Base-by-base conservation (phyloP, 1,140 invertebrate species). In the Dendroctonus ponderosae region DNA sequence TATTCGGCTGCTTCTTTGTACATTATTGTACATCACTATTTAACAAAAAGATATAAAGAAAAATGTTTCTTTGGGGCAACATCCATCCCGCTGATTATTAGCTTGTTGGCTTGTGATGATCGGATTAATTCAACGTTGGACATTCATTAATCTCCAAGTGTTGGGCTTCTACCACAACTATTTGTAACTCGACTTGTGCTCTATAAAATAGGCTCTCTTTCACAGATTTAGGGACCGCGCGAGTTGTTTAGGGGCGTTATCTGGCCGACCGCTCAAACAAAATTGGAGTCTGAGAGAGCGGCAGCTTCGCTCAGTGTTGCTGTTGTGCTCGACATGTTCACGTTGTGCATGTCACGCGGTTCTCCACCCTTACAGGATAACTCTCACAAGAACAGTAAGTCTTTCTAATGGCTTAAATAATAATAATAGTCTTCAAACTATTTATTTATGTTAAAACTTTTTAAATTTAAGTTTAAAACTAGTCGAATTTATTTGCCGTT, bases 321-420 rank as follows among this genome's bases (percentile, higher is more conserved):
- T 52, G n/a, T 50, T 48, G 56, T 62, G 48, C 56, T 61, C 71
- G 69, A 56, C 58, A 77, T 77, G 76, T 77, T 77, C 56, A 75
- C 76, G 64, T 67, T 77, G 64, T 77, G 76, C 57, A 77, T 77
- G 76, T 77, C 76, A 57, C 73, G 74, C 41, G 70, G 73, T 44
- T 64, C 72, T 60, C 72, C 74, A 43, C 74, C 46, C 71, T 70
- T 42, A 70, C 70, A 61, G 67, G 70, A 57, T 67, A 73, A 52
- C 57, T 58, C 12, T 68, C 67, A 57, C n/a, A 74, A 69, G 39
- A 71, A 69, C 42, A 69, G 70, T 71, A 62, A 72, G 70, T 69
- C 5, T 49, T 26, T 26, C 26, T 26, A 26, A 26, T 26, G 26
- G 26, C 26, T 26, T 2, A 26, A 26, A 26, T 26, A 26, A 26